A percentile compares a stretch with the other conserved stretches of the same genome.
Evolutionary conservation across 2,888 invertebrate species (phyloP).

Genomic region (Dugesia japonica): DNA sequence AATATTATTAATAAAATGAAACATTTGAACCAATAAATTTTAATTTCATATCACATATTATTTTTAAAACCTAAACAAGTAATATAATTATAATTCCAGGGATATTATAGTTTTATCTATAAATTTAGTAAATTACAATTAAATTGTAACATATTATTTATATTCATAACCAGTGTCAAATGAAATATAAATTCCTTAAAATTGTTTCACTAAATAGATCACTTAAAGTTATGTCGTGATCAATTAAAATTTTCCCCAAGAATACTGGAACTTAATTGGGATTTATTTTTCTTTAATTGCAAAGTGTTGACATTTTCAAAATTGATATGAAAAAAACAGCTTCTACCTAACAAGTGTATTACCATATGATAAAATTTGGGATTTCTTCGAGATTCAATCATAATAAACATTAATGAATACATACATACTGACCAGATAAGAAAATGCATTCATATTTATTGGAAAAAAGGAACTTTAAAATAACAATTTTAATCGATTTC

Average conservation of each 20-base stretch:
- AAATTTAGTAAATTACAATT: too few relatives aligned
- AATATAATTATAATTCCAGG: too few relatives aligned
- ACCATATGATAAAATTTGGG: neutral
- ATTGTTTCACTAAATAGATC: too few relatives aligned
- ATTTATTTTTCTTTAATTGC: neutral
- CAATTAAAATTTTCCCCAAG: neutral
- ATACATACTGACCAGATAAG: neutral
- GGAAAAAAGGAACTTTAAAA: neutral
- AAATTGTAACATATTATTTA: too few relatives aligned
- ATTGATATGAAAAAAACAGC: neutral
- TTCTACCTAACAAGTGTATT: neutral
- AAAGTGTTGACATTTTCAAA: constrained; percentile 8
- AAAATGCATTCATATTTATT: neutral
- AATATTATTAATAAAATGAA: too few relatives aligned
- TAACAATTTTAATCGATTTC: constrained; percentile 12
- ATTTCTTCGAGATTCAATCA: neutral
- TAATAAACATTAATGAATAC: neutral
- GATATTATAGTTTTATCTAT: too few relatives aligned
- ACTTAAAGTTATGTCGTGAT: neutral
- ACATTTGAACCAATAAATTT: too few relatives aligned
- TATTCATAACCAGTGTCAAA: too few relatives aligned
- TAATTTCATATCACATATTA: too few relatives aligned
- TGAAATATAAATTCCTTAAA: too few relatives aligned
- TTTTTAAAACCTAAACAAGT: too few relatives aligned
- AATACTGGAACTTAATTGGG: neutral